Evolutionary conservation across 2,797 vertebrate species (phyloP), one percentile per base, ranked within the genome.

Genomic region (Enoplosus armatus): DNA sequence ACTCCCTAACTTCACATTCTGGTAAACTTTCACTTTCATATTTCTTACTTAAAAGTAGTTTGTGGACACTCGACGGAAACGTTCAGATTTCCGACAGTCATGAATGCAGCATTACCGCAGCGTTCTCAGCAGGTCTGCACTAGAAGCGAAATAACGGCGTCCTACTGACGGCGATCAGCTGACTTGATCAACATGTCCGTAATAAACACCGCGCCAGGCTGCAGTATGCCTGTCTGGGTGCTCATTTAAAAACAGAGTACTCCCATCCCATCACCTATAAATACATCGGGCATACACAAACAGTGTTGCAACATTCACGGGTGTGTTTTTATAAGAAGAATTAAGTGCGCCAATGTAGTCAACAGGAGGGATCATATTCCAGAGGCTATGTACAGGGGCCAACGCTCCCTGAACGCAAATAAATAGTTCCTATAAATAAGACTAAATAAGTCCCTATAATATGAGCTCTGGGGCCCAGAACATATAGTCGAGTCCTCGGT

Each of bases 31-130:
- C 4, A 18, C 20, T 16, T 18, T 39, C 16, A 29, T 11, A n/a
- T 14, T 22, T 61, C 4, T 31, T 15, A 10, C 7, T 39, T 39
- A 2, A 26, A n/a, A 26, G 15, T n/a, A 11, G 24, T 56, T 50
- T 0, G 7, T 37, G 1, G 1, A 22, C 15, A 16, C 14, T 2
- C 1, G 15, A 26, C 0, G 26, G 0, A 62, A 26, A 75, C 0
- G 0, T 0, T 2, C 0, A n/a, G 0, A 68, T 70, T 43, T 59
- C 82, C 56, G 5, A 82, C 7, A 0, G 53, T n/a, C 0, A 0
- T 83, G 59, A 91, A 91, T 0, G 86, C 77, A 59, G 7, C 90
- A 83, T 77, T 88, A 84, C 90, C 76, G 88, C 90, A 90, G 87
- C 77, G 43, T 55, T 79, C 78, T 67, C 72, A 77, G 68, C 65